Base-by-base conservation (phyloP, 1,140 invertebrate genomes). In the Bradynema listronoti region DNA sequence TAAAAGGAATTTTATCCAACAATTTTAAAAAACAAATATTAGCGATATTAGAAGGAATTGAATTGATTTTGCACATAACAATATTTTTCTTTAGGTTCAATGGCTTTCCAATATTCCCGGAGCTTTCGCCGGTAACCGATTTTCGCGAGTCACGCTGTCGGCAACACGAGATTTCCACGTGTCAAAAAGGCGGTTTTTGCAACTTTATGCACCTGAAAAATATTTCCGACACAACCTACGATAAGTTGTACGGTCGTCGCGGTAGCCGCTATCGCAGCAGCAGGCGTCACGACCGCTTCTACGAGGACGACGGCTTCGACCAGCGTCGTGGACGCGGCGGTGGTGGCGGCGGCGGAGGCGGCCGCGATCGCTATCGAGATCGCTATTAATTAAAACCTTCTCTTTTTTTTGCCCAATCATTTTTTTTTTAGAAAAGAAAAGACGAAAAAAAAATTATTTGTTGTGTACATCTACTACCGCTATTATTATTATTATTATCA, bases 161-260 rank as follows among this genome's bases (percentile, higher is more conserved):
- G 47, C 94, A 98, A 80, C 97, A 98, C 80, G 93, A 97, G 83
- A 93, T 96, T 88, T 91, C 91, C 4, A 92, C 96, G 81, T 97
- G 93, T 78, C 95, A 90, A 0, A 83, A 94, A 57, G 93, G 91
- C 76, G 94, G 93, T 46, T 98, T 98, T 80, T 98, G 94, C 80
- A 98, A 98, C 81, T 98, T 98, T 79, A 98, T 98, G 93, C 94
- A 98, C 78, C 82, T 98, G 76, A 97, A 97, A 78, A 92, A 92
- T 39, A 97, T 98, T 71, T 72, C 68, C 25, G 47, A 69, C 27
- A 62, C 65, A 22, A 47, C 77, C 29, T 63, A 73, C 47, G 57
- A 61, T 11, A 42, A 55, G 16, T 52, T 75, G 14, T 77, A 72
- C 36, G 68, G 71, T 11, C 46, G 64, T 14, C 55, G 43, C 16